Conservation (phyloP, 2,888 invertebrate genomes). For the Agapetus fuscipes region DNA sequence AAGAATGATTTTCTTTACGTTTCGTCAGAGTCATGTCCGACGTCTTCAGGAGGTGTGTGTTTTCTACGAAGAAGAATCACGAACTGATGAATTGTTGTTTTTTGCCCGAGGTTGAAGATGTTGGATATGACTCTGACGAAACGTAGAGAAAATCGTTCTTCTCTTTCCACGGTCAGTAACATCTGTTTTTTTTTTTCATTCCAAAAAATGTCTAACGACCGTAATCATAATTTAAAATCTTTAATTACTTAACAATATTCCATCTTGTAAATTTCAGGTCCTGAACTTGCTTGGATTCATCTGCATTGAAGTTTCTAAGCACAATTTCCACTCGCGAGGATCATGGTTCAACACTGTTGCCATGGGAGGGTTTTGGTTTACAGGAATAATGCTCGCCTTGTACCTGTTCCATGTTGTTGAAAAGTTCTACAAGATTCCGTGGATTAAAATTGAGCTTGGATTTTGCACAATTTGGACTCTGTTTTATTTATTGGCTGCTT, state of each 20-base stretch:
- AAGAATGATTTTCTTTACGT: no score
- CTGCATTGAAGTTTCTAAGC: conserved; percentile 56
- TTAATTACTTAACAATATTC: conserved; percentile 6
- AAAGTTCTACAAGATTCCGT: conserved; percentile 75
- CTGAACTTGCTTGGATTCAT: conserved; percentile 71
- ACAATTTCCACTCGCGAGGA: conserved; percentile 47
- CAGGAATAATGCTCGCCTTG: conserved; percentile 64
- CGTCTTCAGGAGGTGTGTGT: no score
- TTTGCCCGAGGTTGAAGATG: no score
- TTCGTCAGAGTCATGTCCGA: no score
- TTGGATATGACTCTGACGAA: no score
- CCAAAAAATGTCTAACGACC: no score
- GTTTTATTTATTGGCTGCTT: conserved; percentile 66
- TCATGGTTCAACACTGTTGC: conserved; percentile 70
- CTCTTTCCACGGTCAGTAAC: no score
- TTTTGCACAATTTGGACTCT: conserved; percentile 66
- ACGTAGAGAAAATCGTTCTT: no score
- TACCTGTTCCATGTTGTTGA: conserved; percentile 83
- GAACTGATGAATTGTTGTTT: no score
- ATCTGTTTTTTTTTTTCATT: background rate
- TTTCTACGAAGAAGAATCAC: no score
- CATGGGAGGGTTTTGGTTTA: conserved; percentile 80
- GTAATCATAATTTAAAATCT: no score
- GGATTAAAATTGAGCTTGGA: conserved; percentile 72
- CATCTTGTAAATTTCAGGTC: conserved; percentile 38